Evolutionary conservation across 2,113 vertebrate species (phyloP).

Genomic region (Lipophrys pholis): DNA sequence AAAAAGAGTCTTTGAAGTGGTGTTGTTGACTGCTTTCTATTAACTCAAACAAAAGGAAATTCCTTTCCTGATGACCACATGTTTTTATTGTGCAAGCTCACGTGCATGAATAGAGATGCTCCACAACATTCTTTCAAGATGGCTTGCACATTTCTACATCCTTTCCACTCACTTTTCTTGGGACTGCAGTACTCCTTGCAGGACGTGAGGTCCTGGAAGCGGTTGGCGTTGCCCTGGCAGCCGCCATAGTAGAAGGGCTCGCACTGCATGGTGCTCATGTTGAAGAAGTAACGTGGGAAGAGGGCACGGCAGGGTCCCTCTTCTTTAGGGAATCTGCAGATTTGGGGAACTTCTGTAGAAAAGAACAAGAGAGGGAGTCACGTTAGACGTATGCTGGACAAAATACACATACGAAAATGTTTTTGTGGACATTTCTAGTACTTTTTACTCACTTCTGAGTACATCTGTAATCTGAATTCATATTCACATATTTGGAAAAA

Average conservation of each 20-base stretch:
- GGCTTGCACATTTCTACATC: slow-evolving; percentile 35
- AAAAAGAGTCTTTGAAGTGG: background rate
- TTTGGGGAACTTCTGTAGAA: slow-evolving; percentile 87
- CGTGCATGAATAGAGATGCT: background rate
- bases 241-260: slow-evolving; percentile 86
- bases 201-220: slow-evolving; percentile 80
- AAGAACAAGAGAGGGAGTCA: background rate
- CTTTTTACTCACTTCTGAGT: too few species aligned
- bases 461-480: too few species aligned
- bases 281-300: slow-evolving; percentile 86
- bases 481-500: too few species aligned
- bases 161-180: slow-evolving; percentile 80
- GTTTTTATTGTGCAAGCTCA: background rate
- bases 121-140: slow-evolving; percentile 8
- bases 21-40: too few species aligned
- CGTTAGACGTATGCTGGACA: too few species aligned
- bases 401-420: too few species aligned
- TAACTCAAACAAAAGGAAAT: too few species aligned
- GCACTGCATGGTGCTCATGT: slow-evolving; percentile 90
- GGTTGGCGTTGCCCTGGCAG: slow-evolving; percentile 86
- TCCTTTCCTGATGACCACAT: background rate
- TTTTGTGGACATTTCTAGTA: too few species aligned
- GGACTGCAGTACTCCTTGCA: slow-evolving; percentile 89
- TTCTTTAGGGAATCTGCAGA: slow-evolving; percentile 86
- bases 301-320: slow-evolving; percentile 80